Evolutionary conservation across 2,888 invertebrate species (phyloP).

Genomic region (Fragum fragum): DNA sequence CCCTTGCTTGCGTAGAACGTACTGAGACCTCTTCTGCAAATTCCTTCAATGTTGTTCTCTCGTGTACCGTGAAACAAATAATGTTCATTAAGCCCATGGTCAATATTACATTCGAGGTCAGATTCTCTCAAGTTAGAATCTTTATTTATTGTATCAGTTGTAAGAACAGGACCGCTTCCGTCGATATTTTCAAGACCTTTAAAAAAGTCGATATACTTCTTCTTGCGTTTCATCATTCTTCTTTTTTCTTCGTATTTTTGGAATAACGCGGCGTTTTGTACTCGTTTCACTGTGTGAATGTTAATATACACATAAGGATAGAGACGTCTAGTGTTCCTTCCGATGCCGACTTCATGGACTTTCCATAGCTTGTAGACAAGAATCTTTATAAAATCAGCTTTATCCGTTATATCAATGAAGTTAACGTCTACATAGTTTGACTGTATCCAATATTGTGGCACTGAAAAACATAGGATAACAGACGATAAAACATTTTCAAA

Average conservation of each 20-base stretch:
- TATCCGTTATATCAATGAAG: not conserved
- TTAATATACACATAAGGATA: not conserved
- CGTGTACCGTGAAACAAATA: conserved; percentile 17
- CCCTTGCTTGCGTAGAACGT: not conserved
- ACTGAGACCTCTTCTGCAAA: conserved; percentile 8
- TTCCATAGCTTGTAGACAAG: not conserved
- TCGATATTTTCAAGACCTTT: not conserved
- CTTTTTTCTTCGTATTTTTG: not conserved
- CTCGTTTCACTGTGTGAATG: not conserved
- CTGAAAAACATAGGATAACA: not conserved
- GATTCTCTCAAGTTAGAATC: not conserved
- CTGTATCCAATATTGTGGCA: not conserved
- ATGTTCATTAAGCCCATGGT: not conserved
- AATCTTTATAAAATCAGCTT: not conserved
- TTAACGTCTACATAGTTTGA: not conserved
- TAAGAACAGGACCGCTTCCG: not conserved
- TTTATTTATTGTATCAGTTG: not conserved
- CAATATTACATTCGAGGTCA: not conserved
- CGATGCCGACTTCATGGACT: not conserved
- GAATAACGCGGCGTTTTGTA: not conserved
- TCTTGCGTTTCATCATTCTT: not conserved
- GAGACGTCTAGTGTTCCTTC: not conserved
- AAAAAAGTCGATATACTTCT: not conserved
- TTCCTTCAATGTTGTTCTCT: not conserved
- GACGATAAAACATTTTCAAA: too few species aligned